Base-by-base conservation (phyloP, 2,113 vertebrate species). In the Falcunculus frontatus region DNA sequence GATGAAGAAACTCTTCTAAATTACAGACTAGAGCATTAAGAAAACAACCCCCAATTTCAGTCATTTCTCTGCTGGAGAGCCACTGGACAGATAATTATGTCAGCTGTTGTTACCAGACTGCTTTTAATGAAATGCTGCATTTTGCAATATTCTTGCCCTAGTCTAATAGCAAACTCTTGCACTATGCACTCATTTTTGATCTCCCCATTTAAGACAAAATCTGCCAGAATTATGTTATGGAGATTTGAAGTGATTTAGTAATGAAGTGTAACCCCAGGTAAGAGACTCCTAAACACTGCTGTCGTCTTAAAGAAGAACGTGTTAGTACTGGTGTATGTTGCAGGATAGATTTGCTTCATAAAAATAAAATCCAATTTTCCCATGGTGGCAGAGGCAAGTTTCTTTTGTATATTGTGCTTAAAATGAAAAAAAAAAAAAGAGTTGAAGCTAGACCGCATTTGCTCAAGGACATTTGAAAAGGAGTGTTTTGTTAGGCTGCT, bases 401-500 rank as follows among this genome's bases (percentile, higher is more conserved):
- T 95, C 60, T 89, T 92, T 93, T 70, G 30, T 83, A 23, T 46
- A 21, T 56, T 50, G 46, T 78, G 27, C 47, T 81, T 47, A 59
- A 89, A 77, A 68, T 26, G 32, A 44, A n/a, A 6, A 29, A 55
- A 50, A 39, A 62, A 47, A 42, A 23, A 33, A 27, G 3, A 44
- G 13, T 39, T 77, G 63, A 85, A 89, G 90, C 85, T 64, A 55
- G 65, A 49, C 62, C 69, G 64, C 39, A 41, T 94, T 96, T 94
- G 49, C 84, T 72, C 42, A 76, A 64, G 62, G 39, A 7, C 21
- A 2, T 60, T 87, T 96, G 70, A 64, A 92, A 90, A 87, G 49
- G 37, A 72, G 18, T 29, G n/a, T 87, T 95, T 96, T 97, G 85
- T 96, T 76, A 59, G 46, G 57, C 63, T 80, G 63, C 76, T 91